phyloP scores from a whole-genome alignment of 2,888 invertebrate genomes.

The Cyaniris semiargus region DNA sequence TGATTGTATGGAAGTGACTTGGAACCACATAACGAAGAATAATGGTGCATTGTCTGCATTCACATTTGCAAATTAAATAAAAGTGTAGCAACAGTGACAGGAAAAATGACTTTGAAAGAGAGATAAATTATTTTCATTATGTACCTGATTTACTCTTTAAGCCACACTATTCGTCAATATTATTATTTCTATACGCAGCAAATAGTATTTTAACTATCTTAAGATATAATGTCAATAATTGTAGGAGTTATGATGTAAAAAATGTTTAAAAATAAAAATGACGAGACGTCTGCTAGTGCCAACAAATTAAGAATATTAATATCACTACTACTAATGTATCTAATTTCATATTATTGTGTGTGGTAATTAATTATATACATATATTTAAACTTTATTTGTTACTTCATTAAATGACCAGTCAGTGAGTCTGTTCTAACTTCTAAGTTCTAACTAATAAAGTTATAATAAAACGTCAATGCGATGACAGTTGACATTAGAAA shows the following conservation, averaged over 20 bases:
- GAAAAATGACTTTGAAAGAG: not conserved
- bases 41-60: slow-evolving; percentile 21
- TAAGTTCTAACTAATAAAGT: not conserved
- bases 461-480: not conserved
- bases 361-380: not conserved
- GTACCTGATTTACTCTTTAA: not conserved
- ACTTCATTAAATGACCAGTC: too few relatives aligned
- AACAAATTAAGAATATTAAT: not conserved
- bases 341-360: not conserved
- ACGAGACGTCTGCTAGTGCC: not conserved
- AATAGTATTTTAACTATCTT: too few relatives aligned
- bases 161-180: not conserved
- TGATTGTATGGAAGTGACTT: slow-evolving; percentile 30
- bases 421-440: too few relatives aligned
- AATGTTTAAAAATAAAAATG: not conserved
- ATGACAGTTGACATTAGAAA: not conserved
- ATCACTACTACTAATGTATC: not conserved
- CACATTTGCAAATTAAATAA: slow-evolving; percentile 10
- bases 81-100: slow-evolving; percentile 19
- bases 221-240: too few relatives aligned
- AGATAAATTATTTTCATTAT: not conserved
- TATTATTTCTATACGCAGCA: not conserved
- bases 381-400: not conserved
- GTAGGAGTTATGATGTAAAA: not conserved
- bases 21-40: slow-evolving; percentile 25